Evolutionary conservation across 2,113 vertebrate genomes (phyloP).

Genomic region (Gobio gobio): DNA sequence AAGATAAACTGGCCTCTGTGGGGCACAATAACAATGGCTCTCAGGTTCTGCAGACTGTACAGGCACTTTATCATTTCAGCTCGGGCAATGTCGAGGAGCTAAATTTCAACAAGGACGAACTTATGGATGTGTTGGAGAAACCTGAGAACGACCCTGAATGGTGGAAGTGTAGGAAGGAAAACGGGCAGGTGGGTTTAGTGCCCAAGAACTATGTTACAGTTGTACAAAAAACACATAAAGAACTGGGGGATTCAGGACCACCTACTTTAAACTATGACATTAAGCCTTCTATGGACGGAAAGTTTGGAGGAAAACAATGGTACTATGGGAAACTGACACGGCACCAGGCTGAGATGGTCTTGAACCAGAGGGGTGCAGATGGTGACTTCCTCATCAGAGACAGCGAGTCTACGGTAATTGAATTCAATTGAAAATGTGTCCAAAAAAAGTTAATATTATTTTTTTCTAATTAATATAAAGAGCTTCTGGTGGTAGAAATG

Average conservation of each 20-base stretch:
- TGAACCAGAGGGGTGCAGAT: constrained; percentile 87
- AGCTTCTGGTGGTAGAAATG: background rate
- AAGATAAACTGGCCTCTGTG: constrained; percentile 84
- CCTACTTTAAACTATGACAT: constrained; percentile 88
- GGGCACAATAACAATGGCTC: constrained; percentile 82
- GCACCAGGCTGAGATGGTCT: constrained; percentile 89
- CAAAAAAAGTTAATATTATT: too few species aligned
- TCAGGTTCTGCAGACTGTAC: constrained; percentile 84
- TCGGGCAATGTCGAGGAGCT: constrained; percentile 90
- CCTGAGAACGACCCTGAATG: constrained; percentile 92
- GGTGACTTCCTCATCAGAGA: constrained; percentile 92
- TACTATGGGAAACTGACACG: constrained; percentile 91
- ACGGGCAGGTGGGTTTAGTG: constrained; percentile 87
- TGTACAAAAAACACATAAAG: constrained; percentile 79
- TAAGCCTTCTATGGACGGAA: constrained; percentile 81
- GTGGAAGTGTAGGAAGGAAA: constrained; percentile 91
- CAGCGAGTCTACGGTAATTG: constrained; percentile 90
- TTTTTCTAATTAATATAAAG: background rate
- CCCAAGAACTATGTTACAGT: constrained; percentile 91
- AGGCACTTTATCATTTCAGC: constrained; percentile 89
- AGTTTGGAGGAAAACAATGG: constrained; percentile 88
- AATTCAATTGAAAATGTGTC: background rate
- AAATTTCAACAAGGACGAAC: constrained; percentile 88
- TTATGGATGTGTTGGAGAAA: constrained; percentile 92
- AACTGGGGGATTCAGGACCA: constrained; percentile 74